Base-by-base conservation (phyloP, 2,888 invertebrate species). In the Cryptocephalus moraei region DNA sequence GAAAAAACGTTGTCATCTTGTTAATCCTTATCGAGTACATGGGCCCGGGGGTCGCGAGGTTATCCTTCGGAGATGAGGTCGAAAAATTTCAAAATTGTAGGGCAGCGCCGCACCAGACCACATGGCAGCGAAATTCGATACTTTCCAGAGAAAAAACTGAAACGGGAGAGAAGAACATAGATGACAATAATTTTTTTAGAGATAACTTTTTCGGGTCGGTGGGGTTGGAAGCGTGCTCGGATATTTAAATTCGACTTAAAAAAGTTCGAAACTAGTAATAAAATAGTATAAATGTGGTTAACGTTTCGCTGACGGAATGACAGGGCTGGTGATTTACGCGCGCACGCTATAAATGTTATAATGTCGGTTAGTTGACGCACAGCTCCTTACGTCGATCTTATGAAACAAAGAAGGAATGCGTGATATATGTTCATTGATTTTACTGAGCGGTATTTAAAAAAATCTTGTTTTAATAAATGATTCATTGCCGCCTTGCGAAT, bases 1-100 rank as follows among this genome's bases (percentile, higher is more conserved):
- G 41, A 45, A 46, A 45, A 48, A 39, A 46, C 47, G 44, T 41
- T 50, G 48, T 50, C 50, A 36, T 47, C 51, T 51, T 51, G 51
- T 51, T 49, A 22, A 43, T 11, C 11, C 31, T 51, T 49, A 51
- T 51, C 51, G 32, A 32, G 33, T 41, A 48, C 46, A 33, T 22
- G 22, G 22, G 45, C 34, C 43, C 9, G 44, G 43, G 32, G 51
- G 51, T 51, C 51, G 39, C 22, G 36, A 44, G 47, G 49, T 43
- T 43, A 46, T 43, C 46, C 22, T 22, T 22, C 22, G 22, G 22
- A 22, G 22, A 22, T 22, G 22, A 22, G 43, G 38, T 14, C 31
- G 36, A 43, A 43, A 43, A 46, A 46, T 38, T 42, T 36, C 43
- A 46, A n/a, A n/a, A 11, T 22, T 8, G 22, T 13, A 8, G n/a